phyloP scores from a whole-genome alignment of 2,113 vertebrate genomes.

The Laticauda colubrina region DNA sequence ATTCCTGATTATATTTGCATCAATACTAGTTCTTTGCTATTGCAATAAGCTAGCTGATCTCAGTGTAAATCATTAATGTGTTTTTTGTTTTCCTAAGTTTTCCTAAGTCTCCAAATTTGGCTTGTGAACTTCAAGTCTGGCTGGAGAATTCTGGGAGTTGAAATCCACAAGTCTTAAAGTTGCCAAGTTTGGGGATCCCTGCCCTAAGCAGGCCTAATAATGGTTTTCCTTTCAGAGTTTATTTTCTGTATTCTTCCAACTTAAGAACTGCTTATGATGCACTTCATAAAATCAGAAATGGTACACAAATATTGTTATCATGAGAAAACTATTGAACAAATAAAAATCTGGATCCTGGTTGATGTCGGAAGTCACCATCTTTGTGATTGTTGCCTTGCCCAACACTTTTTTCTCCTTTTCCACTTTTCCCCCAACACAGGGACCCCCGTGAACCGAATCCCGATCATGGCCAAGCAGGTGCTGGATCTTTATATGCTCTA shows the following conservation, averaged over 20 bases:
- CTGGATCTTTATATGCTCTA: constrained; percentile 96
- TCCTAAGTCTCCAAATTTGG: no score
- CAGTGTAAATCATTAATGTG: background rate
- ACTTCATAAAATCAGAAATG: background rate
- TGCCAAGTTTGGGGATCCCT: no score
- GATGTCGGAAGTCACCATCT: background rate
- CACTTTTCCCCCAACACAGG: constrained; percentile 64
- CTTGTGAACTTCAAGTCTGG: no score
- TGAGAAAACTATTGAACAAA: background rate
- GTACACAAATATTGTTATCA: background rate
- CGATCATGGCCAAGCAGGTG: constrained; percentile 99
- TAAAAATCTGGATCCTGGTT: background rate
- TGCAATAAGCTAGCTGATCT: background rate
- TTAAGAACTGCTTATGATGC: background rate
- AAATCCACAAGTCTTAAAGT: no score
- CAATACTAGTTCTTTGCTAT: background rate
- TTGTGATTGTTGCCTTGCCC: background rate
- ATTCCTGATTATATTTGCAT: background rate
- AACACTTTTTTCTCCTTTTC: background rate
- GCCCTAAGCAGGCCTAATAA: background rate
- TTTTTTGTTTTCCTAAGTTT: background rate
- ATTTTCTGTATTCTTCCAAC: background rate
- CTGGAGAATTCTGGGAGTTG: no score
- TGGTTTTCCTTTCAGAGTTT: background rate
- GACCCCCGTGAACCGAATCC: constrained; percentile 95